Evolutionary conservation across 2,797 vertebrate genomes (phyloP).

Genomic region (Acrossocheilus fasciatus): DNA sequence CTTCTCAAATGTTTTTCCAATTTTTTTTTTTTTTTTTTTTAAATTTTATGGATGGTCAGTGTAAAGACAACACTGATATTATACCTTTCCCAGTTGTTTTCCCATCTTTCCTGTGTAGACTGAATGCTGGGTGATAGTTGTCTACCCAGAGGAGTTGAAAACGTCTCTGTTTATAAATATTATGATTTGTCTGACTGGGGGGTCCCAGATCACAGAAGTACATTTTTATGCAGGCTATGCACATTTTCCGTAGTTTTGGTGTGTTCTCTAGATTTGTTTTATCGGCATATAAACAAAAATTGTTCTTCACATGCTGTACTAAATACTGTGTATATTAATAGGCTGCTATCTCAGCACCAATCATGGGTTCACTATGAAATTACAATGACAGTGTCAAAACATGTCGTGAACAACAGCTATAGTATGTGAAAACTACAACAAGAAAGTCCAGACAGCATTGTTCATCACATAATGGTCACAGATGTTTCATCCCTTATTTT

Average conservation of each 20-base stretch:
- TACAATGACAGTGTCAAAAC: constrained; percentile 8
- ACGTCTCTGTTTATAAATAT: constrained; percentile 47
- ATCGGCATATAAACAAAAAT: constrained; percentile 17
- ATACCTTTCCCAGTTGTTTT: constrained; percentile 34
- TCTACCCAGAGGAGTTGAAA: constrained; percentile 41
- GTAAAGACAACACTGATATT: background rate
- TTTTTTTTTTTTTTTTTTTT: background rate
- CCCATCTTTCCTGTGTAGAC: constrained; percentile 38
- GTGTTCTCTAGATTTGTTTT: background rate
- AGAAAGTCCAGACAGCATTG: constrained; percentile 31
- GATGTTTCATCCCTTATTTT: constrained; percentile 43
- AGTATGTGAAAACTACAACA: constrained; percentile 23
- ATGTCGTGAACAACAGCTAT: background rate
- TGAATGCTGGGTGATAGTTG: constrained; percentile 41
- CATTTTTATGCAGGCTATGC: constrained; percentile 23
- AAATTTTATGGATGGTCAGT: background rate
- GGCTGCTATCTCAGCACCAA: constrained; percentile 15
- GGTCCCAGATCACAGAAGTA: constrained; percentile 39
- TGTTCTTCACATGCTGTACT: background rate
- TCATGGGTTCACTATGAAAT: constrained; percentile 34
- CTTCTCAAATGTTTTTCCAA: background rate
- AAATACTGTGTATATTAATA: constrained; percentile 29
- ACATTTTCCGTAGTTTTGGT: constrained; percentile 14
- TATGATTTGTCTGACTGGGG: constrained; percentile 45
- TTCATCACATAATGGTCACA: constrained; percentile 40